A percentile compares a stretch with the other conserved stretches of the same genome.
Evolutionary conservation across 2,888 invertebrate genomes (phyloP).

Genomic region (Calameuta pallipes): DNA sequence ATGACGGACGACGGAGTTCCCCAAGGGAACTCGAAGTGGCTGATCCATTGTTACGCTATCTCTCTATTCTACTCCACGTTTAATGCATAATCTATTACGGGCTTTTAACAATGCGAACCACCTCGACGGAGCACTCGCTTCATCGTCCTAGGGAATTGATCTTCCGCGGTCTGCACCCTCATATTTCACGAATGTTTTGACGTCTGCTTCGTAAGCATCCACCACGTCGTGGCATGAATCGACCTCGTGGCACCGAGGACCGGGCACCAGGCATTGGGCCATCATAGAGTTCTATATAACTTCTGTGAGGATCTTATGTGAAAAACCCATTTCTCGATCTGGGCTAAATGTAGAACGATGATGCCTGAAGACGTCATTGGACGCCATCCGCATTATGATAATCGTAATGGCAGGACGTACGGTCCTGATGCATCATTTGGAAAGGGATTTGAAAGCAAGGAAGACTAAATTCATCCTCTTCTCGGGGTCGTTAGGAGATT

Average conservation of each 20-base stretch:
- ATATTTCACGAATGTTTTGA: constrained; percentile 63
- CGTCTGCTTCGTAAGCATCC: constrained; percentile 53
- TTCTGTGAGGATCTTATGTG: background rate
- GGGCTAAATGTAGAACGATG: background rate
- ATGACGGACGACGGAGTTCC: constrained; percentile 53
- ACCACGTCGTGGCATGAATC: background rate
- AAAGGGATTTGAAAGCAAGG: background rate
- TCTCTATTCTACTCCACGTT: constrained; percentile 54
- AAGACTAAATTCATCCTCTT: constrained; percentile 5
- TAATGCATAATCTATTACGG: constrained; percentile 65
- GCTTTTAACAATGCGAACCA: constrained; percentile 61
- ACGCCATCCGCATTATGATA: background rate
- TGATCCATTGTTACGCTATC: constrained; percentile 61
- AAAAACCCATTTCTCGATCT: constrained; percentile 1
- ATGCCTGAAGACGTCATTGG: background rate
- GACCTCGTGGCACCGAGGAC: background rate
- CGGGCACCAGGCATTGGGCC: background rate
- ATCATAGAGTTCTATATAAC: background rate
- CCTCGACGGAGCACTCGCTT: constrained; percentile 39
- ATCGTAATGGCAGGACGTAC: background rate
- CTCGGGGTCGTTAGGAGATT: constrained; percentile 7
- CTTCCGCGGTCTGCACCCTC: constrained; percentile 51
- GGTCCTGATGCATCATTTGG: background rate
- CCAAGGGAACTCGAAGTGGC: constrained; percentile 46
- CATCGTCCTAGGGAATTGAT: constrained; percentile 53